Evolutionary conservation across 2,113 vertebrate species (phyloP).

Genomic region (Pachypanchax playfairii): DNA sequence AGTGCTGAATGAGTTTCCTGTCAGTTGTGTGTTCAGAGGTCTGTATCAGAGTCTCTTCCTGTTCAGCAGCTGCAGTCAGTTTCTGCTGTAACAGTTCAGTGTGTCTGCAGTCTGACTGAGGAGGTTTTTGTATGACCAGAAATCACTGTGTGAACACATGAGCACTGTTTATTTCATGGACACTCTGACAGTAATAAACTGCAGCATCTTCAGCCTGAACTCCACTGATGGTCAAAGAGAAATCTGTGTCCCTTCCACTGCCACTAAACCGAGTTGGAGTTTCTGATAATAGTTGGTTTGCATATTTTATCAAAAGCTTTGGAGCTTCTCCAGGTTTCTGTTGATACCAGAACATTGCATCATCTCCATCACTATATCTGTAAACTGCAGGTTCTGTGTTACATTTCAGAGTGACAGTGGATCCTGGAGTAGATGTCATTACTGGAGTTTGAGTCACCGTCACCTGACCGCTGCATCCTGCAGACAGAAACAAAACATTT

Average conservation of each 20-base stretch:
- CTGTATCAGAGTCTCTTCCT: constrained; percentile 13
- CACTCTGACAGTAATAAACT: constrained; percentile 58
- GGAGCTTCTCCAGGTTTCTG: constrained; percentile 58
- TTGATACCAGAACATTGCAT: constrained; percentile 49
- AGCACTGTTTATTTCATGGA: background rate
- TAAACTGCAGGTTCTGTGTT: constrained; percentile 23
- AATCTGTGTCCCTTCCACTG: constrained; percentile 49
- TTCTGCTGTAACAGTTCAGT: constrained; percentile 21
- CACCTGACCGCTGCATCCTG: constrained; percentile 57
- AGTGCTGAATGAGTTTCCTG: constrained; percentile 1
- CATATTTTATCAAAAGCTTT: constrained; percentile 48
- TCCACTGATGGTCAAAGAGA: constrained; percentile 59
- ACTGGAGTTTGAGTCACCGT: constrained; percentile 60
- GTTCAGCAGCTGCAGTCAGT: constrained; percentile 14
- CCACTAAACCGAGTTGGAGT: constrained; percentile 48
- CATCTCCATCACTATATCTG: background rate
- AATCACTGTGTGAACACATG: constrained; percentile 39
- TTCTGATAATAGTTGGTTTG: rapidly evolving
- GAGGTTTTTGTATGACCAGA: constrained; percentile 56
- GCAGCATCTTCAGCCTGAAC: constrained; percentile 59
- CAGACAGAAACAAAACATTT: constrained; percentile 34
- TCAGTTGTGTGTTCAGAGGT: constrained; percentile 15
- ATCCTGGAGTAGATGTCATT: constrained; percentile 29
- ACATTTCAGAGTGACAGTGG: constrained; percentile 49
- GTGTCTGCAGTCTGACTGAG: constrained; percentile 16